phyloP scores from a whole-genome alignment of 1,140 invertebrate genomes.

The Anastrepha obliqua region DNA sequence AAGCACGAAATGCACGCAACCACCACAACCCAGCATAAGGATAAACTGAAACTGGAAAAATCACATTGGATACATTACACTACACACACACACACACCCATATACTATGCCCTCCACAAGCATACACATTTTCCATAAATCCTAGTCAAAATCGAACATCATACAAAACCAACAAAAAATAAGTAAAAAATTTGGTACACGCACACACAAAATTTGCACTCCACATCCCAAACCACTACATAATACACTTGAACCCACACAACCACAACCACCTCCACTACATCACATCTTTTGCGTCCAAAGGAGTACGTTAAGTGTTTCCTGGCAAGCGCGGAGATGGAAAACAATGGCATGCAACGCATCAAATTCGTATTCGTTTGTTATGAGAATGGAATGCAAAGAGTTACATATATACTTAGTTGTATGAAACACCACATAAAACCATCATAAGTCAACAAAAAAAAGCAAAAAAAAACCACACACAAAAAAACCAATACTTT shows the following conservation, averaged over 20 bases:
- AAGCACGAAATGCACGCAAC: neutral
- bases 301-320: constrained; percentile 29
- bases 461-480: neutral
- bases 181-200: neutral
- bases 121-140: neutral
- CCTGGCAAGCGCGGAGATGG: constrained; percentile 4
- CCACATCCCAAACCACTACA: neutral
- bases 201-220: neutral
- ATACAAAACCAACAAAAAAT: neutral
- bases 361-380: constrained; percentile 10
- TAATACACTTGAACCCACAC: neutral
- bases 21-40: neutral
- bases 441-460: neutral
- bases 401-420: neutral
- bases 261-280: neutral
- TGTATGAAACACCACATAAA: neutral
- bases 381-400: constrained; percentile 27
- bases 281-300: constrained; percentile 12
- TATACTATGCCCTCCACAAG: neutral
- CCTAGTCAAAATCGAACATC: neutral
- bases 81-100: neutral
- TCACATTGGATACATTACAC: neutral
- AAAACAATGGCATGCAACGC: constrained; percentile 3
- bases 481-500: neutral
- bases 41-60: neutral